phyloP scores from a whole-genome alignment of 92 coral and sea anemone genomes.

The Metridium senile region DNA sequence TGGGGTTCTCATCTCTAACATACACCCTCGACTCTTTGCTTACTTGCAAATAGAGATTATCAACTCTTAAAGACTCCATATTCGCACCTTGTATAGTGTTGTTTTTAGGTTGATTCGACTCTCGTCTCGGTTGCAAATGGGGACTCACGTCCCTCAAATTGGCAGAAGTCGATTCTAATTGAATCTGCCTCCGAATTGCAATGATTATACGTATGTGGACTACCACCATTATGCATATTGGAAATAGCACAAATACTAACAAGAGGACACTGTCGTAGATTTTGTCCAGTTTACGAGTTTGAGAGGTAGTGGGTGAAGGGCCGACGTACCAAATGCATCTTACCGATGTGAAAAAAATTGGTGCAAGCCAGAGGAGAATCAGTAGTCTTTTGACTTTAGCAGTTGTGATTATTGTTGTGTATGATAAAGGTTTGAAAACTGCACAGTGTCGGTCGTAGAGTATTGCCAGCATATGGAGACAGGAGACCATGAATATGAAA shows the following conservation, averaged over 20 bases:
- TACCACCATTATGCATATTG: slow-evolving; percentile 41
- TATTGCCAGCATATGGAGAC: slow-evolving; percentile 64
- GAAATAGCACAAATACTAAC: slow-evolving; percentile 42
- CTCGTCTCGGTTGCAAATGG: neutral
- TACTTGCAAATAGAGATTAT: too few species aligned
- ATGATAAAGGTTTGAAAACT: slow-evolving; percentile 55
- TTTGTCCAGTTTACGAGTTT: slow-evolving; percentile 19
- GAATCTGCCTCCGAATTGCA: slow-evolving; percentile 45
- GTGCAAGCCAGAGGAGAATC: slow-evolving; percentile 40
- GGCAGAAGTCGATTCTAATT: too few species aligned
- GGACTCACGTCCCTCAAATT: too few species aligned
- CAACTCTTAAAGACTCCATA: too few species aligned
- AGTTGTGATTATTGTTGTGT: slow-evolving; percentile 30
- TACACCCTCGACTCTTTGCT: too few species aligned
- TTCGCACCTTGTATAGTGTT: too few species aligned
- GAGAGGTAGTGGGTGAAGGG: slow-evolving; percentile 4
- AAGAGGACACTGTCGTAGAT: slow-evolving; percentile 50
- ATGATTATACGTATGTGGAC: slow-evolving; percentile 42
- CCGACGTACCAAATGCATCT: slow-evolving; percentile 48
- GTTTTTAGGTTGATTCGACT: neutral
- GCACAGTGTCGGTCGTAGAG: slow-evolving; percentile 67
- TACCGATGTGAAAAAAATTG: slow-evolving; percentile 45
- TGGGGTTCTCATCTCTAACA: too few species aligned
- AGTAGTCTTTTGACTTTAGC: slow-evolving; percentile 37
- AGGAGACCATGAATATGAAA: slow-evolving; percentile 45